phyloP scores from a whole-genome alignment of 2,113 vertebrate species.

The Phalacrocorax carbo region DNA sequence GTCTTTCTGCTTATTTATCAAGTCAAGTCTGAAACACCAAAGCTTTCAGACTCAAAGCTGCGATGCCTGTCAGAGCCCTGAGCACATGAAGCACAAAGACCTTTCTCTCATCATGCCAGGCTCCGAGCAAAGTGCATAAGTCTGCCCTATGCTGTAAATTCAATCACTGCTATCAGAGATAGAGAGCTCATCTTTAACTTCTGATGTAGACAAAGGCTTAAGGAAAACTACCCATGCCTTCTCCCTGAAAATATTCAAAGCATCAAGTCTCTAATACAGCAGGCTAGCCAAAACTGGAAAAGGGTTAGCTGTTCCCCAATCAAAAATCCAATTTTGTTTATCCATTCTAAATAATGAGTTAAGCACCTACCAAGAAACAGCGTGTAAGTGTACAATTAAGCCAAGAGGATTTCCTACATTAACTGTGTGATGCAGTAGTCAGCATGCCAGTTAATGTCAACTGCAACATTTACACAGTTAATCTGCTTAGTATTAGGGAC shows the following conservation, averaged over 20 bases:
- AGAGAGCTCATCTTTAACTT: background rate
- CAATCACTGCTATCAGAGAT: background rate
- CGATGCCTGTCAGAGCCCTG: background rate
- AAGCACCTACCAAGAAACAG: background rate
- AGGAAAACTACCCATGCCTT: background rate
- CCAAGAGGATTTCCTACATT: constrained; percentile 24
- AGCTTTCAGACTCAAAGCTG: background rate
- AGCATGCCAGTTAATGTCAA: constrained; percentile 4
- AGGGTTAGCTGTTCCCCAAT: background rate
- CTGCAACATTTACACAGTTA: constrained; percentile 21
- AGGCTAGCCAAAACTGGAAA: background rate
- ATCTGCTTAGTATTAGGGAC: background rate
- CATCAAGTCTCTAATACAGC: background rate
- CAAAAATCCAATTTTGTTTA: constrained; percentile 25
- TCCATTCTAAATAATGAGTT: constrained; percentile 22
- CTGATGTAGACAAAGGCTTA: background rate
- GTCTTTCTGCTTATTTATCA: background rate
- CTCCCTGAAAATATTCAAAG: background rate
- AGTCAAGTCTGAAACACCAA: background rate
- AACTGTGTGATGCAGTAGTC: background rate
- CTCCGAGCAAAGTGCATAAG: rapidly evolving
- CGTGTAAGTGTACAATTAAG: background rate
- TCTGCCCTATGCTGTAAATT: background rate
- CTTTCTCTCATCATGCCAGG: background rate
- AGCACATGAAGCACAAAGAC: background rate